Base-by-base conservation (phyloP, 2,797 vertebrate genomes). In the Sandelia bainsii region DNA sequence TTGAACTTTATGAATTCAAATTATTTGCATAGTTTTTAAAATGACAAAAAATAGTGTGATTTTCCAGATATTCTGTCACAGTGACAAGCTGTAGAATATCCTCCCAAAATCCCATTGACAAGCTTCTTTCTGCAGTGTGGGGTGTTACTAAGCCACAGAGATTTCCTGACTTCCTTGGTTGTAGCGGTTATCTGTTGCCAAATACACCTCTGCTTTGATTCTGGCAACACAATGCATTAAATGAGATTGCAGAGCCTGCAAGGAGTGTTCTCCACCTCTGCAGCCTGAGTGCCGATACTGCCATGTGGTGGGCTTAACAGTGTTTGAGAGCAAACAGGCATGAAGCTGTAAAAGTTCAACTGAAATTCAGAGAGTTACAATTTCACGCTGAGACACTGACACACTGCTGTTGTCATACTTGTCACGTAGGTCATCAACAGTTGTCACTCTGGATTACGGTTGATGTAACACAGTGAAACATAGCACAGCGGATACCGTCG, bases 141-240 rank as follows among this genome's bases (percentile, higher is more conserved):
- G 64, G 71, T 79, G 77, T 81, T 75, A 54, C 76, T 75, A 80
- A 89, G 82, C 87, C 77, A 54, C 51, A 52, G 77, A 84, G 77
- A 81, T 88, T 84, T 72, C 77, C 72, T 57, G 58, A 80, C 77
- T 85, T 74, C 77, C 68, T 67, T 53, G 70, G 72, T 53, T 85
- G 77, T 69, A 64, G 69, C n/a, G 39, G 56, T 70, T 70, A 69
- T 60, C 82, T 37, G 64, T 62, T 83, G 89, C 88, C 91, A 90
- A 86, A 62, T 79, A 83, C 83, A 88, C 86, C 84, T 90, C 89
- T 86, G 87, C 89, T 81, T 87, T 87, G 74, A 90, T 83, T 86
- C 80, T 80, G 59, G 64, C 65, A 81, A 75, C 84, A 88, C 75
- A 86, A 83, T 73, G 72, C 52, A 65, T 74, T 77, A 86, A 90